Evolutionary conservation across 2,113 vertebrate genomes (phyloP), one percentile per base, ranked within the genome.

Genomic region (Calidris pygmaea): DNA sequence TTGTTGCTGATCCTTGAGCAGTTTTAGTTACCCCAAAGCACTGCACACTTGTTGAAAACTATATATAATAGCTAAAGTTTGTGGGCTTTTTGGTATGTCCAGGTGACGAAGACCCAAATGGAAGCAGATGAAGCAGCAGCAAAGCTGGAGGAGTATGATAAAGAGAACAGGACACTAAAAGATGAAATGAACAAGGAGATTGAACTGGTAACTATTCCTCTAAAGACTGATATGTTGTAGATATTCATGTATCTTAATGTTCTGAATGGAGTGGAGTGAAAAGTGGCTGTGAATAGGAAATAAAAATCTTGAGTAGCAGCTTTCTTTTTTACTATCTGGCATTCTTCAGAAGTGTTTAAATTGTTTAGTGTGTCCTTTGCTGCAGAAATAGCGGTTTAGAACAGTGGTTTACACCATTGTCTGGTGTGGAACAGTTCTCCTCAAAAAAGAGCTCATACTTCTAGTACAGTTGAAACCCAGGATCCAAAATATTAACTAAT

Each of bases 51-150:
- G 2, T 53, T 83, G 77, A 78, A 59, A 84, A 52, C 8, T 34
- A 0, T 39, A 14, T 58, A 8, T 71, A 55, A 65, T 56, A 74
- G 32, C 16, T 65, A 15, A 83, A 63, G 8, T 26, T 22, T 53
- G 11, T 14, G 43, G 23, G 0, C 9, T 45, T 89, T 63, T 89
- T 76, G 78, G 18, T 82, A 37, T 77, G 34, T 75, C 24, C 88
- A 99, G 99, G 97, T 99, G 59, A 93, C 98, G 85, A 99, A 98
- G 89, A 98, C 98, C 10, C 98, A 96, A 21, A 89, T 97, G 14
- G 99, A 99, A 74, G 98, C 98, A 13, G 98, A 99, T 32, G 98
- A 99, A 27, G 98, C 98, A 83, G 90, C 98, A 26, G 77, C 98
- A 76, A 98, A 97, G 56, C 97, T 99, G 91, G 98, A 99, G 66